These are phyloP conservation scores for Drosophila parvula DNA, from an alignment of 1,140 invertebrate genomes.

Conservation along the genomic window DNA sequence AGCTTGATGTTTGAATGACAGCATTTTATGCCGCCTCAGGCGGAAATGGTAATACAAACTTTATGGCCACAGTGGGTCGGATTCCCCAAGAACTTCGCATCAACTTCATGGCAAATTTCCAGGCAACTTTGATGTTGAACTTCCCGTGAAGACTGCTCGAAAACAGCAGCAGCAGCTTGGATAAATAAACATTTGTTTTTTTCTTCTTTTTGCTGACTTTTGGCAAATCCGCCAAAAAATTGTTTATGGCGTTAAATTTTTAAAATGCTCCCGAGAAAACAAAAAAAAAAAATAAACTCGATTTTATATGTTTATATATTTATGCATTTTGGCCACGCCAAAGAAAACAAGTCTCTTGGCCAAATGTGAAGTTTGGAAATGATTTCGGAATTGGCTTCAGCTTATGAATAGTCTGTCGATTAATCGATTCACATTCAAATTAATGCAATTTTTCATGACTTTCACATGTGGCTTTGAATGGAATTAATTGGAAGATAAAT, in stretches of 20 bases:
- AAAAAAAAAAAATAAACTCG: conserved; percentile 8
- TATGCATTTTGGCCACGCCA: conserved; percentile 34
- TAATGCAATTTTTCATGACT: conserved; percentile 40
- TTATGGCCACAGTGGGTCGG: conserved; percentile 45
- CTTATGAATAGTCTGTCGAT: conserved; percentile 36
- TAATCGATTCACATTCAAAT: conserved; percentile 44
- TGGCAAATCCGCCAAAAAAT: conserved; percentile 22
- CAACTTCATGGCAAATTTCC: conserved; percentile 28
- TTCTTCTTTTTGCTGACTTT: conserved; percentile 18
- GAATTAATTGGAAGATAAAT: conserved; percentile 35
- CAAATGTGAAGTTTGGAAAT: conserved; percentile 22
- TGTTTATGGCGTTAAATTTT: conserved; percentile 38
- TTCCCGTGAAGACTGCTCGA: conserved; percentile 27
- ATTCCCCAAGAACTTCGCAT: conserved; percentile 29
- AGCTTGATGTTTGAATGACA: conserved; percentile 45
- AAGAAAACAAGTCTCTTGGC: conserved; percentile 32
- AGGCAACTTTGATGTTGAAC: conserved; percentile 31
- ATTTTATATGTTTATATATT: conserved; percentile 19
- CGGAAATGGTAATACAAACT: conserved; percentile 50
- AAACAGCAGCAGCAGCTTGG: conserved; percentile 25
- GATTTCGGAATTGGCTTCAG: conserved; percentile 21
- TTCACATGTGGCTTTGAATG: conserved; percentile 22
- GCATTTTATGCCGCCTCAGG: conserved; percentile 47
- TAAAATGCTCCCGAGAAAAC: conserved; percentile 37
- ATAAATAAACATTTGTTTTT: conserved; percentile 30